phyloP scores from a whole-genome alignment of 2,113 vertebrate species.

The Cyprinus carpio region DNA sequence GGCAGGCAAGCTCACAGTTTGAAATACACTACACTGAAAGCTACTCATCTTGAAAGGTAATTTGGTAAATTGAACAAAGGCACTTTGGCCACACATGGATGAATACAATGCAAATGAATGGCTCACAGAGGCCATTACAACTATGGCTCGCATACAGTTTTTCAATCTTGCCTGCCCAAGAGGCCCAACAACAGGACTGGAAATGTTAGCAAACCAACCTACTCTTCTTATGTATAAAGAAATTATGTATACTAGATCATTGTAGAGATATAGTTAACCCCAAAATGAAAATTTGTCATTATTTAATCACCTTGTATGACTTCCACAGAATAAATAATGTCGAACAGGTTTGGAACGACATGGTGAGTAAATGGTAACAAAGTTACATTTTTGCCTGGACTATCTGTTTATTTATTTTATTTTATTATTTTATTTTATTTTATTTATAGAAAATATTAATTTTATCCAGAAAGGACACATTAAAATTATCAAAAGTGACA shows the following conservation, averaged over 20 bases:
- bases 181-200: background rate
- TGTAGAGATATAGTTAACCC: background rate
- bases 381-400: background rate
- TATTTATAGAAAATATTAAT: no score
- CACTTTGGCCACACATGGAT: slow-evolving; percentile 4
- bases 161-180: background rate
- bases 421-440: no score
- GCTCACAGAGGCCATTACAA: background rate
- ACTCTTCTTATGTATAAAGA: background rate
- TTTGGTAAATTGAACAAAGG: slow-evolving; percentile 31
- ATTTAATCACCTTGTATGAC: background rate
- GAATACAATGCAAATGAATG: slow-evolving; percentile 21
- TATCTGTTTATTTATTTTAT: background rate
- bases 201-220: background rate
- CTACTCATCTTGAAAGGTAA: slow-evolving; percentile 24
- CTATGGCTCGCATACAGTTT: background rate
- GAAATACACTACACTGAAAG: background rate
- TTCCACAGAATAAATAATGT: background rate
- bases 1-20: background rate
- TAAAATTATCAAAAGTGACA: no score
- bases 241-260: background rate
- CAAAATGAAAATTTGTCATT: background rate
- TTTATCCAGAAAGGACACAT: no score
- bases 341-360: background rate
- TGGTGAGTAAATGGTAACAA: background rate